Conservation (phyloP, 2,113 vertebrate genomes). For the Phaethornis superciliosus region DNA sequence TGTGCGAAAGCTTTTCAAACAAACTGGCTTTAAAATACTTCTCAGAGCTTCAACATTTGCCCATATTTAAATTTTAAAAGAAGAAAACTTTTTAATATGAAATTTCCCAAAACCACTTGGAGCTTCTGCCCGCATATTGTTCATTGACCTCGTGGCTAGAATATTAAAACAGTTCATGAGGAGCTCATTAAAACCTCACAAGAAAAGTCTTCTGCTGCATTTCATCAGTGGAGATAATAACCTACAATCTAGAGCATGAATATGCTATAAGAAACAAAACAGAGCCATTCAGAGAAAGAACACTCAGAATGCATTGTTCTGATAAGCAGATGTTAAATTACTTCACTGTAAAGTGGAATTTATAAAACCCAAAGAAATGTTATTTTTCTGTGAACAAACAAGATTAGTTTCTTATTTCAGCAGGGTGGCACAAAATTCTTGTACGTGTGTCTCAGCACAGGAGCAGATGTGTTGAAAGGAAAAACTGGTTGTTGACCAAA, state of each 20-base stretch:
- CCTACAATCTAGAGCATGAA: conserved; percentile 57
- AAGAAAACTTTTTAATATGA: background rate
- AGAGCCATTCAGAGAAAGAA: conserved; percentile 9
- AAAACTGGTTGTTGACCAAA: background rate
- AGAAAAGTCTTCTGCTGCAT: conserved; percentile 35
- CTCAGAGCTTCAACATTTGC: background rate
- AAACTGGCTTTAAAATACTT: background rate
- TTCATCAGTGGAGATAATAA: conserved; percentile 55
- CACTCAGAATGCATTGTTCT: conserved; percentile 46
- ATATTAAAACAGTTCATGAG: conserved; percentile 7
- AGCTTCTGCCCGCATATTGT: background rate
- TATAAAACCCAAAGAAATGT: background rate
- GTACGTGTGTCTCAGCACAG: background rate
- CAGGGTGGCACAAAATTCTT: background rate
- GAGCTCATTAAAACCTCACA: conserved; percentile 4
- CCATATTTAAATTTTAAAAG: background rate
- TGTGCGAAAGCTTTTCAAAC: too few relatives aligned
- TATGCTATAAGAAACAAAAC: conserved; percentile 41
- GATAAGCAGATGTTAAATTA: conserved; percentile 65
- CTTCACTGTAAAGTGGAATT: conserved; percentile 18
- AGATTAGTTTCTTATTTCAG: background rate
- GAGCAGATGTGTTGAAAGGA: background rate
- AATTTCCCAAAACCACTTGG: background rate
- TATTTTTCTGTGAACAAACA: background rate
- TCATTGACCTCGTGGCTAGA: background rate